Conservation (phyloP, 2,888 invertebrate genomes). For the Piscicola geometra region DNA sequence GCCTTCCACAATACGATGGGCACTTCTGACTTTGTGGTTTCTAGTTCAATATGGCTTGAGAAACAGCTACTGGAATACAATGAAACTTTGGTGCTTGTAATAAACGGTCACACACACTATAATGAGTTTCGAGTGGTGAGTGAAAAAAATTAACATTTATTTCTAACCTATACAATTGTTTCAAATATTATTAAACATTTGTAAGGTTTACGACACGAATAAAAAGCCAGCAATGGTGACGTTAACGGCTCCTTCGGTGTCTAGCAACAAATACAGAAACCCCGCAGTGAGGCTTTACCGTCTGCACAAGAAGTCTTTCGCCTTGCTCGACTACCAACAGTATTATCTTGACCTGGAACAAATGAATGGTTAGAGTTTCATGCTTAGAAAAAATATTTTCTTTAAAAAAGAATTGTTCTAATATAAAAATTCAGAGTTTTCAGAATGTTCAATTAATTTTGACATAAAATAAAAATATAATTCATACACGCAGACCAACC, state of each 20-base stretch:
- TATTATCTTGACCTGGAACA: slow-evolving; percentile 42
- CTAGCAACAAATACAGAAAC: slow-evolving; percentile 30
- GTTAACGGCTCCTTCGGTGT: slow-evolving; percentile 36
- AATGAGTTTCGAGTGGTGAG: slow-evolving; percentile 41
- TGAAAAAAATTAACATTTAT: too few relatives aligned
- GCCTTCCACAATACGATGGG: slow-evolving; percentile 41
- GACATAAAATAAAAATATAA: too few relatives aligned
- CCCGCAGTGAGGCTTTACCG: slow-evolving; percentile 40
- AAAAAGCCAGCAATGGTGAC: slow-evolving; percentile 26
- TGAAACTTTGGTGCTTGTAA: slow-evolving; percentile 40
- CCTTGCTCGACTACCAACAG: slow-evolving; percentile 45
- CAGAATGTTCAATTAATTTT: too few relatives aligned
- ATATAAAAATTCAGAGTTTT: too few relatives aligned
- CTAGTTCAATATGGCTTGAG: slow-evolving; percentile 28
- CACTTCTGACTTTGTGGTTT: slow-evolving; percentile 34
- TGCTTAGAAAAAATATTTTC: too few relatives aligned
- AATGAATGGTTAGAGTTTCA: slow-evolving; percentile 18
- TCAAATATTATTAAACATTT: too few relatives aligned
- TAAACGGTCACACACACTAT: slow-evolving; percentile 42
- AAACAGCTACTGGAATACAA: slow-evolving; percentile 36
- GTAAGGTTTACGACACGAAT: slow-evolving; percentile 32
- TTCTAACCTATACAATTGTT: too few relatives aligned
- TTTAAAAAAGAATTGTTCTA: too few relatives aligned
- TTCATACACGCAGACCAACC: neutral
- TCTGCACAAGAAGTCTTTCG: slow-evolving; percentile 42